Conservation (phyloP, 2,888 invertebrate genomes). For the Meteorus cinctellus region DNA sequence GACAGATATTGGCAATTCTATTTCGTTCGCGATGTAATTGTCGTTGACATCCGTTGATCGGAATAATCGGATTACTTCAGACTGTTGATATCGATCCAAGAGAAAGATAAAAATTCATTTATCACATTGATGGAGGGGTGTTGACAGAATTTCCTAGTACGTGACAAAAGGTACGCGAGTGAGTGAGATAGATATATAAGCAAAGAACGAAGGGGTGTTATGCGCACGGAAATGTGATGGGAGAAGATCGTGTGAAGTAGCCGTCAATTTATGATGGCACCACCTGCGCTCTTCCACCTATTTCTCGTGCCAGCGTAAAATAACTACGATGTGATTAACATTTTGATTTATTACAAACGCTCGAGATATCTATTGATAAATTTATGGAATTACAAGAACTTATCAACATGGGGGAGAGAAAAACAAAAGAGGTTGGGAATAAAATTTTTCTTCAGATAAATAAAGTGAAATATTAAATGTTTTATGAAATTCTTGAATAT, state of each 20-base stretch:
- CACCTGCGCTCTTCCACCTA: constrained; percentile 13
- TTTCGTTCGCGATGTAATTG: constrained; percentile 20
- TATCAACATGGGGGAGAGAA: too few relatives aligned
- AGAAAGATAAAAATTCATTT: constrained; percentile 29
- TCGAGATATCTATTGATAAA: not conserved
- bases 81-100: constrained; percentile 23
- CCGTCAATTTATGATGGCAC: constrained; percentile 17
- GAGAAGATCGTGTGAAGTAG: constrained; percentile 24
- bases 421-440: too few relatives aligned
- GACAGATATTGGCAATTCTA: constrained; percentile 6
- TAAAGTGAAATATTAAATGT: not conserved
- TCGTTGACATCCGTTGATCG: constrained; percentile 33
- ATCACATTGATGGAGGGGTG: not conserved
- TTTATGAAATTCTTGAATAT: not conserved
- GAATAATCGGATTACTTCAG: constrained; percentile 27
- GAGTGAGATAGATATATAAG: not conserved
- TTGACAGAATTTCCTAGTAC: not conserved
- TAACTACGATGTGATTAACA: constrained; percentile 3
- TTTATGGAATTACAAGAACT: not conserved
- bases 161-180: not conserved
- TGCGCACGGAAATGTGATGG: constrained; percentile 6
- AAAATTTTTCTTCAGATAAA: not conserved
- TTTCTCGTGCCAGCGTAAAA: constrained; percentile 1
- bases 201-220: constrained; percentile 1
- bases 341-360: constrained; percentile 15